A percentile compares a stretch with the other conserved stretches of the same genome.
phyloP scores from a whole-genome alignment of 2,113 vertebrate species.

The Chitala chitala region DNA sequence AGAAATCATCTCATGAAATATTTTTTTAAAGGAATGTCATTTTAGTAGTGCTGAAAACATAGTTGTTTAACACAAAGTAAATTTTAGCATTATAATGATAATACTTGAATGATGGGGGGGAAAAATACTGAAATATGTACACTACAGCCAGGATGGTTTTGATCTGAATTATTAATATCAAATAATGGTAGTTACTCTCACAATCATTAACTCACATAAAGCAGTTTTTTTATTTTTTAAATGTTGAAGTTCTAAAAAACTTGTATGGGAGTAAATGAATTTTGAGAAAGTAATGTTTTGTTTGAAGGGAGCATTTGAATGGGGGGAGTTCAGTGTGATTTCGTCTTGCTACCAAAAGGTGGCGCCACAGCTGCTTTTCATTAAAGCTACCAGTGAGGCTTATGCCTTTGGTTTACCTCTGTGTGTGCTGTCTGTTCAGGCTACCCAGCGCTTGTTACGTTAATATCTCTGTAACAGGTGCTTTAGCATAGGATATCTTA shows the following conservation, averaged over 20 bases:
- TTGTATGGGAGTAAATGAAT: too few relatives aligned
- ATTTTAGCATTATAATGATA: slow-evolving; percentile 2
- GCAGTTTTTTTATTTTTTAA: neutral
- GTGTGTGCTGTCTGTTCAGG: neutral
- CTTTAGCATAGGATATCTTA: neutral
- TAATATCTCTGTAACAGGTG: neutral
- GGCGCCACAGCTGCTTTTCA: too few relatives aligned
- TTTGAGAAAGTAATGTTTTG: too few relatives aligned
- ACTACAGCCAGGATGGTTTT: neutral
- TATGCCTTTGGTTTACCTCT: neutral
- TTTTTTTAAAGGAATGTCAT: slow-evolving; percentile 3
- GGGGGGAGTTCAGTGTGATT: too few relatives aligned
- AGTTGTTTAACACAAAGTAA: neutral
- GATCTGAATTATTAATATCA: neutral
- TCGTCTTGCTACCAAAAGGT: too few relatives aligned
- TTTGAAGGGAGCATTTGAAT: too few relatives aligned
- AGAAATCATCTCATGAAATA: neutral
- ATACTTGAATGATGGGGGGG: too few relatives aligned
- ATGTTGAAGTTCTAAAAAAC: neutral
- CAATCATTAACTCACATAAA: neutral
- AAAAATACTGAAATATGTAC: neutral
- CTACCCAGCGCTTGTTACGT: neutral
- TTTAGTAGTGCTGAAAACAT: neutral
- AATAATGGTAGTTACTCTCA: neutral
- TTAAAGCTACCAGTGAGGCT: neutral